Evolutionary conservation across 2,113 vertebrate species (phyloP).

Genomic region (Xenus cinereus): DNA sequence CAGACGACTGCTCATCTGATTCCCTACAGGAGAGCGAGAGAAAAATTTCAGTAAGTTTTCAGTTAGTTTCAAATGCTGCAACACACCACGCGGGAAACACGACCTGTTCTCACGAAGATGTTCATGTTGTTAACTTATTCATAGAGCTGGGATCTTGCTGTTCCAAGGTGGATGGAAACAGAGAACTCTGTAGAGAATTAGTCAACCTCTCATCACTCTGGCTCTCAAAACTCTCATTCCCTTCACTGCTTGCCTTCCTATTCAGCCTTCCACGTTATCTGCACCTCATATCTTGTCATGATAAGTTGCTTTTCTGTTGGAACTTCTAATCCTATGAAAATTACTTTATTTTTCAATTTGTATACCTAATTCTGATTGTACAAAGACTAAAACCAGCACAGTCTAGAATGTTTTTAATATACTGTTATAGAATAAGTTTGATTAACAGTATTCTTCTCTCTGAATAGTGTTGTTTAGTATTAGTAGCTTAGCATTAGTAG

Average conservation of each 20-base stretch:
- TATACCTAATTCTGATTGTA: neutral
- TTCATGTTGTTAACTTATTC: neutral
- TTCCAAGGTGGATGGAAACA: neutral
- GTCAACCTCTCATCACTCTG: neutral
- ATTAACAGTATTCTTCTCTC: neutral
- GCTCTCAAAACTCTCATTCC: neutral
- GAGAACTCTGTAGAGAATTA: neutral
- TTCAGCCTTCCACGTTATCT: neutral
- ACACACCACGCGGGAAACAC: accelerated
- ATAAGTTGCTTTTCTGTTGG: neutral
- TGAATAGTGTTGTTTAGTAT: neutral
- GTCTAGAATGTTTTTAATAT: neutral
- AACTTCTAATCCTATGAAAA: neutral
- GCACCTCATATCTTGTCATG: neutral
- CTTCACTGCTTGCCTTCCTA: neutral
- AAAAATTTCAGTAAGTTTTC: neutral
- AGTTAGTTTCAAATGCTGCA: neutral
- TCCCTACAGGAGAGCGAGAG: conserved; percentile 77
- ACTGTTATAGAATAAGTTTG: neutral
- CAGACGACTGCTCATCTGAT: conserved; percentile 99
- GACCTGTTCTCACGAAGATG: neutral
- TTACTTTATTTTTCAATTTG: neutral
- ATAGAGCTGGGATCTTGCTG: neutral
- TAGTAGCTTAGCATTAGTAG: neutral
- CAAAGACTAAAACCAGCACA: neutral